Percentiles rank a stretch among this genome's conserved stretches.
These are phyloP conservation scores for Apodemia mormo DNA, from an alignment of 2,888 invertebrate genomes.

Conservation along the genomic window DNA sequence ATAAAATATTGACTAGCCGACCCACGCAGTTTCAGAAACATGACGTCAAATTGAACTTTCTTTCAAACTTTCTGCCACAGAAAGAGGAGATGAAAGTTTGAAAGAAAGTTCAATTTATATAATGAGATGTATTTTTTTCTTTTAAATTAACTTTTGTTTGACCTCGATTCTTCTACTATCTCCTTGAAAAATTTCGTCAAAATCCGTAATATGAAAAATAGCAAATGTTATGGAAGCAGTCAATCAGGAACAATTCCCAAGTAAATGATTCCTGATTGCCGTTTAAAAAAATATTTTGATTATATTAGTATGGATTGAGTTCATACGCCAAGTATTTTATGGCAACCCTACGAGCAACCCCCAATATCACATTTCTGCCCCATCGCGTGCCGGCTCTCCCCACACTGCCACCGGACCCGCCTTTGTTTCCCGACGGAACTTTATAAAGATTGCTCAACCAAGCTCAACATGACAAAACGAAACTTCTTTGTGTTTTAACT, in stretches of 20 bases:
- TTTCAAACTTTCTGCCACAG: too few relatives aligned
- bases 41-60: too few relatives aligned
- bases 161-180: too few relatives aligned
- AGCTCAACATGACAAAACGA: not conserved
- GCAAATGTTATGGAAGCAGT: not conserved
- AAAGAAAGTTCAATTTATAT: too few relatives aligned
- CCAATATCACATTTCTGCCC: not conserved
- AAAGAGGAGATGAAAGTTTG: too few relatives aligned
- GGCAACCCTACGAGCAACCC: conserved; percentile 4
- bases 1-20: too few relatives aligned
- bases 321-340: not conserved
- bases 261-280: not conserved
- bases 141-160: too few relatives aligned
- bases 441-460: not conserved
- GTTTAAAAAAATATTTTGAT: not conserved
- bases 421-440: conserved; percentile 7
- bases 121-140: too few relatives aligned
- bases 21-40: too few relatives aligned
- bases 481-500: not conserved
- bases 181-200: too few relatives aligned
- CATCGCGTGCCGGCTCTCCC: not conserved
- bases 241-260: not conserved
- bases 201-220: not conserved
- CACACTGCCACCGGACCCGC: not conserved
- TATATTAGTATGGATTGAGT: too few relatives aligned